Evolutionary conservation across 2,113 vertebrate genomes (phyloP), one percentile per base, ranked within the genome.

Genomic region (Salvelinus sp.): DNA sequence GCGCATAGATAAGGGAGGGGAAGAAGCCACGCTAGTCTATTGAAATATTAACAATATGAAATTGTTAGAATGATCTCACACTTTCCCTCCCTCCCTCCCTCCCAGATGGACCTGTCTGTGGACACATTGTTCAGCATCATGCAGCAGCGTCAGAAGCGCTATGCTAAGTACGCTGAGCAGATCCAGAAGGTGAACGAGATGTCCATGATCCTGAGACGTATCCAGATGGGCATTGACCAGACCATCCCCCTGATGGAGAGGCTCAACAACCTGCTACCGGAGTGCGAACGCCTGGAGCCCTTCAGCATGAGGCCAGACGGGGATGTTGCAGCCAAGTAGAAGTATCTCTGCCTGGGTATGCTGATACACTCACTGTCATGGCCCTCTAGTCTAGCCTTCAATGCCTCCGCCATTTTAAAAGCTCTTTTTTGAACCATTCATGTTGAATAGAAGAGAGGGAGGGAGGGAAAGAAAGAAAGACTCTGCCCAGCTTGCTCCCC

Each of bases 181-280:
- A 98, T 99, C 91, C 97, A 99, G 92, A 99, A 99, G 82, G 98
- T 99, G 81, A 98, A 98, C 0, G 98, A 99, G 91, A 99, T 99
- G 96, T 99, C 98, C 0, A 96, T 98, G 91, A 97, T 98, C 90
- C 94, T 99, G 30, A 93, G 98, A 5, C 96, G 97, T 14, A 95
- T 99, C 50, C 98, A 99, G 93, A 99, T 99, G 98, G 98, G 97
- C 88, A 95, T 99, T 0, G 97, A 99, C 90, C 97, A 99, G 93
- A 99, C 98, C 0, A 80, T 97, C 66, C 98, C 98, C 0, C 93
- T 99, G 86, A 95, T 99, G 96, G 97, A 99, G 90, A 90, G 96
- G 44, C 95, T 99, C 66, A 99, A 99, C 90, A 94, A 94, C 92
- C 86, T 99, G 92, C 92, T 99, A 88, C 98, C 98, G 0, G 97